phyloP scores from a whole-genome alignment of 1,140 invertebrate species.

The Drosophila bipectinata region DNA sequence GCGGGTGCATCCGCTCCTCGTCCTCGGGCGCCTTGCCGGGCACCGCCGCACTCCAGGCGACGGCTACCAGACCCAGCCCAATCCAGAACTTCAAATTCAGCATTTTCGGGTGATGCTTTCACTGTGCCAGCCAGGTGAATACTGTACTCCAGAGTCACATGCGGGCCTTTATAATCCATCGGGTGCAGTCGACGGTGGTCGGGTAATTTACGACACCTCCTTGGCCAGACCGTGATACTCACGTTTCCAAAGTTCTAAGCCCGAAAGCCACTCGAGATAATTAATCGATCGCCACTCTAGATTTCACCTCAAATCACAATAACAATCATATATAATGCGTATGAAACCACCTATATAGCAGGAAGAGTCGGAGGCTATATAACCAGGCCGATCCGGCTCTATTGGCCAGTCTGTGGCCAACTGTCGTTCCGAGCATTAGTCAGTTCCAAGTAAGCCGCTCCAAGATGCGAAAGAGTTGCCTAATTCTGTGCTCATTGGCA shows the following conservation, averaged over 20 bases:
- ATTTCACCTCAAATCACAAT: constrained; percentile 60
- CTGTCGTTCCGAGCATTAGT: constrained; percentile 24
- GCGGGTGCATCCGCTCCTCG: constrained; percentile 64
- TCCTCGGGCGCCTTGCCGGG: constrained; percentile 29
- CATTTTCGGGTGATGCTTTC: constrained; percentile 52
- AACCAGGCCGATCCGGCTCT: constrained; percentile 30
- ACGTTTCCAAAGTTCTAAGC: constrained; percentile 33
- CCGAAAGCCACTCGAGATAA: constrained; percentile 52
- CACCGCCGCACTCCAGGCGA: constrained; percentile 50
- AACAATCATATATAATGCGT: constrained; percentile 33
- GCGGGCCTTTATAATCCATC: constrained; percentile 49
- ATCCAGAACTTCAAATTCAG: constrained; percentile 15
- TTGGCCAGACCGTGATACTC: constrained; percentile 45
- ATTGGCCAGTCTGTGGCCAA: constrained; percentile 43
- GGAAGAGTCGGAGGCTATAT: constrained; percentile 55
- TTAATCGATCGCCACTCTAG: constrained; percentile 55
- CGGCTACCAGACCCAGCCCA: constrained; percentile 27
- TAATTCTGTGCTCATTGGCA: constrained; percentile 23
- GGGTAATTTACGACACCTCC: constrained; percentile 41
- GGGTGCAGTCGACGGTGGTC: constrained; percentile 12
- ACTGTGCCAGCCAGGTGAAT: constrained; percentile 31
- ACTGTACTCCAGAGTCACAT: constrained; percentile 46
- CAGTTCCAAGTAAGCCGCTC: constrained; percentile 1
- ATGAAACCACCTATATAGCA: constrained; percentile 5
- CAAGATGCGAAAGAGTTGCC: constrained; percentile 33